Base-by-base conservation (phyloP, 2,888 invertebrate genomes). In the Aphidius colemani region DNA sequence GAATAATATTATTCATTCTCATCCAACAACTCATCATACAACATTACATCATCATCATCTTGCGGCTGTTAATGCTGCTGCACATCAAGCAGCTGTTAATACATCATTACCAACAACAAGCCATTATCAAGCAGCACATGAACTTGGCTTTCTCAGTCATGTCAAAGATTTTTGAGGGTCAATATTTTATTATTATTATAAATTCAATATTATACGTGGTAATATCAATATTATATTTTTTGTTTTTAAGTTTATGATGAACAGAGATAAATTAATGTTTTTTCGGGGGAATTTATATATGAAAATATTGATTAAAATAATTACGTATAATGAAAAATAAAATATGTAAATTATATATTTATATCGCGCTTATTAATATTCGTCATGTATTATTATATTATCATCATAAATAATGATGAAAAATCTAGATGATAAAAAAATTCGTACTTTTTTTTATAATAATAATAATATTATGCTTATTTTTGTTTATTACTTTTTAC, bases 81-180 rank as follows among this genome's bases (percentile, higher is more conserved):
- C 79, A 8, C 81, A 77, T 67, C 81, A 77, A 59, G 76, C 75
- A 56, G 75, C 72, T 61, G 76, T 75, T 58, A 53, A 58, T n/a
- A 71, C 75, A 43, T 30, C 74, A 57, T 76, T 79, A 43, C 70
- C 79, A 44, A 74, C 80, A 30, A 70, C 80, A 60, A 76, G 76
- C 64, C 80, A 80, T 63, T 82, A 82, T 71, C 81, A 80, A 65
- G 30, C 78, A 18, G 72, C 78, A 55, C 82, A 81, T 64, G 81
- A 82, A 64, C 81, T 82, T 64, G 76, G 77, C 68, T 81, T 82
- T 65, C 72, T 82, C 59, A 77, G 75, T 44, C 82, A 82, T 59
- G 80, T 78, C 65, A 81, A 82, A 75, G 81, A 82, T 75, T 82
- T 82, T 80, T 82, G 80, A 82, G 78, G 77, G 67, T 72, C 40